A percentile compares a stretch with the other conserved stretches of the same genome.
These are phyloP conservation scores for Pogonomyrmex californicus DNA, from an alignment of 1,140 invertebrate species.

Conservation along the genomic window DNA sequence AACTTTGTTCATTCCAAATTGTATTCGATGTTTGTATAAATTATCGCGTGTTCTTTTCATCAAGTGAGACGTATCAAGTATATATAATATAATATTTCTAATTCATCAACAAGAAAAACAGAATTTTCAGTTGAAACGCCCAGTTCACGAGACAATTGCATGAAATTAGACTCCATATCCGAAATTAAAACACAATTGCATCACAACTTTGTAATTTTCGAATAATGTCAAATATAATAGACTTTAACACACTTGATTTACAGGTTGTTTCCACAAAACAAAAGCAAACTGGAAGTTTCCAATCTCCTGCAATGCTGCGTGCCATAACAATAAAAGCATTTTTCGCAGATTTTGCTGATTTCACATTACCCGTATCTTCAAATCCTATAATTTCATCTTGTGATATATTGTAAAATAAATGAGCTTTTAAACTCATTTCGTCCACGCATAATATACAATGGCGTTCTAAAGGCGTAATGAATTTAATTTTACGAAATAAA, in stretches of 20 bases:
- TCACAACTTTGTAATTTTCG: not conserved
- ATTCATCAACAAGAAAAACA: not conserved
- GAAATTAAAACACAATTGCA: not conserved
- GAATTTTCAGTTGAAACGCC: not conserved
- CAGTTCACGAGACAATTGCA: not conserved
- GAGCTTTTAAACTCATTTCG: conserved; percentile 19
- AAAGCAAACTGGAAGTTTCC: conserved; percentile 25
- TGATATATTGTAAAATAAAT: conserved; percentile 18
- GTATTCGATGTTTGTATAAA: not conserved
- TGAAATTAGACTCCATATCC: conserved; percentile 14
- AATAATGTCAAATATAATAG: not conserved
- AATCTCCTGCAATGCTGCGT: conserved; percentile 17
- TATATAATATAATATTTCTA: not conserved
- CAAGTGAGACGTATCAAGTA: conserved; percentile 4
- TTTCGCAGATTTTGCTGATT: not conserved
- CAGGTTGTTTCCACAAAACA: conserved; percentile 14
- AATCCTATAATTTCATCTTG: conserved; percentile 12
- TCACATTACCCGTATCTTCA: not conserved
- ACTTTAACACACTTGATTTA: not conserved
- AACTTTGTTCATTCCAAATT: not conserved
- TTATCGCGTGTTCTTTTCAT: conserved; percentile 15
- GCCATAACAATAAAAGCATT: conserved; percentile 21
- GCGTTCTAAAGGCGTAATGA: not conserved
- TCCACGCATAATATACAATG: conserved; percentile 18
- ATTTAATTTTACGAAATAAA: not conserved